Base-by-base conservation (phyloP, 1,140 invertebrate genomes). In the Gonatopus flavifemur region DNA sequence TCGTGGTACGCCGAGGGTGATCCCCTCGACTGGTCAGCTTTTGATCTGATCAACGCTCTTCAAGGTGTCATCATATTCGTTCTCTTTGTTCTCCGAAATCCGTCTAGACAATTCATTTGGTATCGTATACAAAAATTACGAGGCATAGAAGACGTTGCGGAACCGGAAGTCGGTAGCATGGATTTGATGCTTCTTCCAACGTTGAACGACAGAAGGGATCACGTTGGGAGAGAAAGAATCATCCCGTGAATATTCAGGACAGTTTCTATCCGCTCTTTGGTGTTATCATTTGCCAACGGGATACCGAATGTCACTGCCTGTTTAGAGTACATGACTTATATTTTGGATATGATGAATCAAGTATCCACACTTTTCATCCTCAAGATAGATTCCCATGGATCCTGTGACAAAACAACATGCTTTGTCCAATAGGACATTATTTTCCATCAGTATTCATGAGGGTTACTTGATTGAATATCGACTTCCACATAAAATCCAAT, bases 51-150 rank as follows among this genome's bases (percentile, higher is more conserved):
- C 4, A 83, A 82, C 49, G 72, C 75, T 3, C 62, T 83, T 1
- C 78, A 79, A 32, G 78, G 81, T 4, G 49, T 82, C 1, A 54
- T 82, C 13, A 67, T 84, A 1, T 84, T 83, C 45, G 61, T 67
- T 3, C 49, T 79, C 2, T 78, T 78, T 20, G 81, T 83, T 0
- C 44, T 84, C 13, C 75, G 82, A 47, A 79, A 78, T 50, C 80
- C 81, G 3, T 75, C 81, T 0, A 59, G 75, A 4, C 47, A 59
- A 15, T 45, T 71, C 1, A 65, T 78, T 1, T 75, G 74, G 74
- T 58, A 68, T 35, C 55, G 64, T 25, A 59, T 78, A 37, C 66
- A 73, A 55, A 66, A 61, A 25, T 13, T 76, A 7, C 62, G 66
- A 0, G 68, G 72, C 0, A 49, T 66, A 0, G 28, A 51, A 16